Conservation (phyloP, 2,797 vertebrate species). For the Halcyon chelicuti region DNA sequence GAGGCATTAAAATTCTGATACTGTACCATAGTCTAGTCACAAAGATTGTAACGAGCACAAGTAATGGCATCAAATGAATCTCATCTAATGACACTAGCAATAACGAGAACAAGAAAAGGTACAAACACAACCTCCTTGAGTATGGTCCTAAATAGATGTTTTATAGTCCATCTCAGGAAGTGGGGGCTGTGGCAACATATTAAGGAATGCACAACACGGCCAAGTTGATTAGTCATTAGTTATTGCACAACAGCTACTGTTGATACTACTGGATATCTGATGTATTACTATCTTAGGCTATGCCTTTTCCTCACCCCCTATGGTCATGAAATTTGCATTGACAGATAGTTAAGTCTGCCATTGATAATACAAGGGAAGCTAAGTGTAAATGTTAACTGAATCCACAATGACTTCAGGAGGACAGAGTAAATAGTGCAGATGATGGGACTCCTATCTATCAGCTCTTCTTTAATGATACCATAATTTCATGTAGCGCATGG, state of each 20-base stretch:
- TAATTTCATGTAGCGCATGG: not conserved
- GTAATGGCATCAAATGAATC: constrained; percentile 54
- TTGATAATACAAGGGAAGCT: not conserved
- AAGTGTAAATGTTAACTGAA: not conserved
- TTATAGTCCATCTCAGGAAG: not conserved
- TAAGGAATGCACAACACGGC: not conserved
- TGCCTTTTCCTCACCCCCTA: not conserved
- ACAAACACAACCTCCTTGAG: not conserved
- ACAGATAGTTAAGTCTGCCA: not conserved
- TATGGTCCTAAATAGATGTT: constrained; percentile 4
- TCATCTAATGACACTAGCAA: constrained; percentile 41
- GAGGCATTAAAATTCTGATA: constrained; percentile 70
- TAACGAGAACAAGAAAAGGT: constrained; percentile 30
- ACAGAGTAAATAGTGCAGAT: not conserved
- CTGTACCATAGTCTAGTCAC: constrained; percentile 62
- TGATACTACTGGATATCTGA: not conserved
- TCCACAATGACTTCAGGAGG: not conserved
- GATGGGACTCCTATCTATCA: not conserved
- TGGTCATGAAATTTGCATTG: not conserved
- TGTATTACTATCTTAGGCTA: not conserved
- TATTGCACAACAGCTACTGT: not conserved
- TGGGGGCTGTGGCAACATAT: not conserved
- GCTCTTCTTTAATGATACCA: not conserved
- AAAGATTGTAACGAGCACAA: constrained; percentile 63
- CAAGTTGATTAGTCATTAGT: constrained; percentile 23